Conservation (phyloP, 1,140 invertebrate genomes). For the Scylla paramamosain region DNA sequence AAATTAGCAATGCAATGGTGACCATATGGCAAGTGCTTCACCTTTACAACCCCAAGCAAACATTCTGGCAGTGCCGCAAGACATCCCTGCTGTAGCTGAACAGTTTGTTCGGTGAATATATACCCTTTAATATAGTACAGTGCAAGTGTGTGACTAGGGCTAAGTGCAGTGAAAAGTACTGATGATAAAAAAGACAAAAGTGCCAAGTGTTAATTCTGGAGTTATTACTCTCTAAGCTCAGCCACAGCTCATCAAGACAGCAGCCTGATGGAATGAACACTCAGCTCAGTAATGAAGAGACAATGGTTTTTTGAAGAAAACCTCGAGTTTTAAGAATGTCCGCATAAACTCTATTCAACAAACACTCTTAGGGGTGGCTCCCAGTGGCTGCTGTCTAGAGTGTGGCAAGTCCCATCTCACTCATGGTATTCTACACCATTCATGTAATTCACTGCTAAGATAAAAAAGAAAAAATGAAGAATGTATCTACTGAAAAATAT, state of each 20-base stretch:
- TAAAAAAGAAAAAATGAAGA: too few species aligned
- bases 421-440: too few species aligned
- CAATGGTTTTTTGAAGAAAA: too few species aligned
- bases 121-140: slow-evolving; percentile 33
- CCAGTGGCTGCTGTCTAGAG: too few species aligned
- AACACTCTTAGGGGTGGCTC: too few species aligned
- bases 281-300: not conserved
- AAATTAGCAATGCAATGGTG: slow-evolving; percentile 27
- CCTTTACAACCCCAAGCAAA: not conserved
- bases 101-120: slow-evolving; percentile 16
- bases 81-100: slow-evolving; percentile 2
- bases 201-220: slow-evolving; percentile 48
- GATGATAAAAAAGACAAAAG: slow-evolving; percentile 15
- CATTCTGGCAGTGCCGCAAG: not conserved
- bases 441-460: too few species aligned
- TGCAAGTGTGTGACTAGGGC: slow-evolving; percentile 23
- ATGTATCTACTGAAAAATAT: too few species aligned
- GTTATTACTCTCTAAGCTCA: slow-evolving; percentile 28
- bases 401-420: too few species aligned
- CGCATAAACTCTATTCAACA: too few species aligned
- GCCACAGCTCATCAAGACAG: not conserved
- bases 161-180: slow-evolving; percentile 51
- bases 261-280: not conserved
- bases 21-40: not conserved
- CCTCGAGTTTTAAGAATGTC: too few species aligned